Evolutionary conservation across 2,888 invertebrate genomes (phyloP).

Genomic region (Oscheius onirici): DNA sequence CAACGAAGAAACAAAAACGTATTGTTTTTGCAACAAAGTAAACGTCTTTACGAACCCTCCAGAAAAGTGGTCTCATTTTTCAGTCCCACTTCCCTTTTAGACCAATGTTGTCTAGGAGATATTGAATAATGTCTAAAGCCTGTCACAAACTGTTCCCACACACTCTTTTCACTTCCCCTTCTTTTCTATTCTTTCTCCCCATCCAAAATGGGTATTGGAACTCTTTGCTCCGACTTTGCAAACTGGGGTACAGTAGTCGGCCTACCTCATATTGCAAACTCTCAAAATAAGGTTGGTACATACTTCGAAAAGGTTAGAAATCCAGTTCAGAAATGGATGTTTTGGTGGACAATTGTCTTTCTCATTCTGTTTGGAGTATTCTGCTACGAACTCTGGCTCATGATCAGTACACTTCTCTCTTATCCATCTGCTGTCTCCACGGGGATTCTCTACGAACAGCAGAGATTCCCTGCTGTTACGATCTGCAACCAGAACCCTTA

Average conservation of each 20-base stretch:
- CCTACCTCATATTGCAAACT: slow-evolving; percentile 55
- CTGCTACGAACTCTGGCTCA: slow-evolving; percentile 47
- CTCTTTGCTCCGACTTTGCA: slow-evolving; percentile 55
- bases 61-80: too few relatives aligned
- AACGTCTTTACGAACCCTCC: too few relatives aligned
- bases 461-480: slow-evolving; percentile 54
- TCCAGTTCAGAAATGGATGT: slow-evolving; percentile 41
- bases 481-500: slow-evolving; percentile 59
- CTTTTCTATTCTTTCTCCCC: too few relatives aligned
- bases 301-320: too few relatives aligned
- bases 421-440: slow-evolving; percentile 51
- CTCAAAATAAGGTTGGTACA: slow-evolving; percentile 37
- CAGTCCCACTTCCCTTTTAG: too few relatives aligned
- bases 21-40: too few relatives aligned
- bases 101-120: too few relatives aligned
- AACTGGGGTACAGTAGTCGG: slow-evolving; percentile 59
- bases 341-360: slow-evolving; percentile 55
- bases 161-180: too few relatives aligned
- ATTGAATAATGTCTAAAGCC: too few relatives aligned
- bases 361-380: slow-evolving; percentile 43
- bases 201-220: slow-evolving; percentile 35
- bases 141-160: too few relatives aligned
- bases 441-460: slow-evolving; percentile 45
- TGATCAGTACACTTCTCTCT: slow-evolving; percentile 49
- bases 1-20: too few relatives aligned